Evolutionary conservation across 2,888 invertebrate species (phyloP).

Genomic region (Ectemnius lituratus): DNA sequence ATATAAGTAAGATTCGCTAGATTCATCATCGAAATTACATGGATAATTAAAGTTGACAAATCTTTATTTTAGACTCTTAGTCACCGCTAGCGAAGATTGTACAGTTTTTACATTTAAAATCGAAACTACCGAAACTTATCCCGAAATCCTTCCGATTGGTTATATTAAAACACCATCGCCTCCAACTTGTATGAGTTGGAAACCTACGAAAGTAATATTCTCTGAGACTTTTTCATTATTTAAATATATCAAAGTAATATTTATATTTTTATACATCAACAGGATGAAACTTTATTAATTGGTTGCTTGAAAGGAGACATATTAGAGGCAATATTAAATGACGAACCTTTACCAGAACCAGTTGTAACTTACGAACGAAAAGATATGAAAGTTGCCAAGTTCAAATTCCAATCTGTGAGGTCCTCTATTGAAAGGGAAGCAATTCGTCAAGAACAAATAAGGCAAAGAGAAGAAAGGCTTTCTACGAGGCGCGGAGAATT

Average conservation of each 20-base stretch:
- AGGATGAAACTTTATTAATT: constrained; percentile 78
- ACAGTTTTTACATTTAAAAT: constrained; percentile 85
- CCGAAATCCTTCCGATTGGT: constrained; percentile 83
- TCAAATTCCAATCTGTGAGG: constrained; percentile 81
- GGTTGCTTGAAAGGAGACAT: constrained; percentile 81
- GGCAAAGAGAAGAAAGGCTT: constrained; percentile 79
- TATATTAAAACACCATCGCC: constrained; percentile 83
- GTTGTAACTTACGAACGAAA: constrained; percentile 77
- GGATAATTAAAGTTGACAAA: no score
- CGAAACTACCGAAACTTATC: constrained; percentile 67
- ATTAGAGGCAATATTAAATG: constrained; percentile 79
- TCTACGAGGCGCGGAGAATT: constrained; percentile 81
- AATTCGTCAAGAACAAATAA: constrained; percentile 80
- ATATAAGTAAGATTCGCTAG: constrained; percentile 55
- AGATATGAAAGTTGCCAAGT: constrained; percentile 70
- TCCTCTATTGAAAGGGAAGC: constrained; percentile 81
- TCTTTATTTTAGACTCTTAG: constrained; percentile 78
- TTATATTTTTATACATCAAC: constrained; percentile 41
- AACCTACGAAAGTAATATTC: constrained; percentile 79
- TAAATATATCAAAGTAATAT: background rate
- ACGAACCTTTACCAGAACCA: constrained; percentile 77
- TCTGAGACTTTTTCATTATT: background rate
- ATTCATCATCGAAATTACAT: background rate
- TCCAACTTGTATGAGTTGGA: constrained; percentile 85
- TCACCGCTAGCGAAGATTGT: constrained; percentile 84